These are phyloP conservation scores for Isaurus tuberculatus DNA, from an alignment of 92 coral and sea anemone species.

Conservation along the genomic window DNA sequence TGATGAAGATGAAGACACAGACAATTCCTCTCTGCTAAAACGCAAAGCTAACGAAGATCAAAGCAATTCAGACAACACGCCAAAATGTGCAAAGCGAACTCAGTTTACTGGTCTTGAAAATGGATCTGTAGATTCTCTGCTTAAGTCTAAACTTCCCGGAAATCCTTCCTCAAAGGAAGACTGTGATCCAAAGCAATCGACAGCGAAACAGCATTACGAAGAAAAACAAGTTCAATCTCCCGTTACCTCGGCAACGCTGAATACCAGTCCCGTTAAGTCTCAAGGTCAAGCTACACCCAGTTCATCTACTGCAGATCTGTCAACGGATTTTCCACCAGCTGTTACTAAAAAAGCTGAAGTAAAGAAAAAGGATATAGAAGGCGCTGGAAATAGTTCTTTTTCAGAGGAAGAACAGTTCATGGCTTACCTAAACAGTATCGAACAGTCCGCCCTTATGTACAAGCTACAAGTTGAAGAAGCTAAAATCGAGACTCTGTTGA, in stretches of 20 bases:
- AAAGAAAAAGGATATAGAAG: slow-evolving; percentile 60
- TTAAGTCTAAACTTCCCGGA: not conserved
- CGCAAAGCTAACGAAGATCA: slow-evolving; percentile 20
- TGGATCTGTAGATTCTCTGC: slow-evolving; percentile 40
- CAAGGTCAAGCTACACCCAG: slow-evolving; percentile 27
- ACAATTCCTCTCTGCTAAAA: slow-evolving; percentile 16
- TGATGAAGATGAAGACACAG: slow-evolving; percentile 16
- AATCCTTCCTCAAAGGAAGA: not conserved
- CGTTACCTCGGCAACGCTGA: slow-evolving; percentile 73
- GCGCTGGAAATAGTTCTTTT: slow-evolving; percentile 31
- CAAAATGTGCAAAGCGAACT: slow-evolving; percentile 63
- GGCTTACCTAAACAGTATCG: slow-evolving; percentile 91
- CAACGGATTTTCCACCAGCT: not conserved
- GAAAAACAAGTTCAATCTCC: slow-evolving; percentile 38
- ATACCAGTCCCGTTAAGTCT: slow-evolving; percentile 19
- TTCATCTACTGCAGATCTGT: slow-evolving; percentile 16
- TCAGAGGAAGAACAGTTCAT: slow-evolving; percentile 84
- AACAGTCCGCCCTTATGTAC: slow-evolving; percentile 86
- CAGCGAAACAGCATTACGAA: not conserved
- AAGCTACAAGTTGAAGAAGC: slow-evolving; percentile 95
- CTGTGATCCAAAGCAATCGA: not conserved
- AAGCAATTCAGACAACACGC: slow-evolving; percentile 8
- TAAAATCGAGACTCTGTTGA: slow-evolving; percentile 87
- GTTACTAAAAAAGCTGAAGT: slow-evolving; percentile 28
- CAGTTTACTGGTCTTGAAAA: slow-evolving; percentile 76